Base-by-base conservation (phyloP, 2,888 invertebrate species). In the Corbicula japonica region DNA sequence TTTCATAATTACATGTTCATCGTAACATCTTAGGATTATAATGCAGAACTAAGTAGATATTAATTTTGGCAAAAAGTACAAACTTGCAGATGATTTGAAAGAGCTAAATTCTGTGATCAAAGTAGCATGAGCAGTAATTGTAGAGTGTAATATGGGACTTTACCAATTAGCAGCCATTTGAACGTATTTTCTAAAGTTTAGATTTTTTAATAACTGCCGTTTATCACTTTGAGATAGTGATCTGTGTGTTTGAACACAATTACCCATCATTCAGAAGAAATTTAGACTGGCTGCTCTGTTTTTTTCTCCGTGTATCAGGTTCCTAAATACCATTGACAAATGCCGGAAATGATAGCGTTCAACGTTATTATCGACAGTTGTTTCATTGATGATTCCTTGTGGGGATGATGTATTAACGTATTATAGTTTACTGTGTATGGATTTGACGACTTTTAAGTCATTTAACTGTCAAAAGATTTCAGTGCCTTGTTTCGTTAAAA, bases 11-110 rank as follows among this genome's bases (percentile, higher is more conserved):
- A 18, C 35, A 34, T 30, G 54, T 26, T 65, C n/a, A 63, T 48
- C 48, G 46, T 21, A 46, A 46, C 30, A 28, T 56, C 38, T 52
- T 52, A 38, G 65, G 50, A 26, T 66, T 52, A 41, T 38, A 28
- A 41, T 23, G 38, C 66, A 41, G 69, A 69, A 69, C 56, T 69
- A 58, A 69, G 58, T 58, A 26, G 46, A n/a, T 62, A 62, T 71
- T 71, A 54, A 62, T 71, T 26, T 61, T 52, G 18, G 41, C 46
- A 52, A 61, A 68, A 68, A 56, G 28, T 48, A 6, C 21, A 68
- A 69, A 56, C 34, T 21, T 56, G 32, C 1, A 26, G 34, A 41
- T 46, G 38, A 38, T 70, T 50, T 28, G 38, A 41, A 44, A 21
- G 1, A 61, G 12, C n/a, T 30, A 32, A 32, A 28, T 28, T 54